These are phyloP conservation scores for Polypedilum vanderplanki DNA, from an alignment of 1,140 invertebrate species.

Conservation along the genomic window DNA sequence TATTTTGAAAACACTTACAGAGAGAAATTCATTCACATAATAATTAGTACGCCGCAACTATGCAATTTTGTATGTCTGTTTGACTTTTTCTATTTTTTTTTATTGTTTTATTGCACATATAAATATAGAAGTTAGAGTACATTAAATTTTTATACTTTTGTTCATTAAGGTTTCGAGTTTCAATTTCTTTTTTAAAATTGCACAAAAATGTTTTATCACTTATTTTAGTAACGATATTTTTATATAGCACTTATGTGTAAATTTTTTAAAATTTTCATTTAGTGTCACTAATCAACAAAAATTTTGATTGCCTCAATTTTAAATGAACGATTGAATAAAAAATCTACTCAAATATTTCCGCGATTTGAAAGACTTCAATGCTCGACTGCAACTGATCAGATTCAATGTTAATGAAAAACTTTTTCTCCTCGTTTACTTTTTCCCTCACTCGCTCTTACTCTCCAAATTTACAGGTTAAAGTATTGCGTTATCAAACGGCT, in stretches of 20 bases:
- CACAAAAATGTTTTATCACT: background rate
- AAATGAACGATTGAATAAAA: background rate
- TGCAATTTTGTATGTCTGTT: background rate
- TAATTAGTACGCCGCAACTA: background rate
- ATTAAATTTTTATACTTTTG: background rate
- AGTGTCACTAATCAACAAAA: background rate
- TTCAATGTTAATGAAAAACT: background rate
- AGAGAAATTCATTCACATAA: constrained; percentile 6
- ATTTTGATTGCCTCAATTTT: background rate
- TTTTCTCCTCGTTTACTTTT: background rate
- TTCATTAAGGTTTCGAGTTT: background rate
- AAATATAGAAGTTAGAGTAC: background rate
- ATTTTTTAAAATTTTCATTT: background rate
- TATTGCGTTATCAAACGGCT: background rate
- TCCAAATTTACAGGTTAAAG: background rate
- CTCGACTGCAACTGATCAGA: constrained; percentile 4
- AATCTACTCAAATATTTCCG: background rate
- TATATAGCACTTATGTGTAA: background rate
- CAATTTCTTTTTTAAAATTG: background rate
- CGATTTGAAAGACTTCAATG: constrained; percentile 21
- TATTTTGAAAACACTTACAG: background rate
- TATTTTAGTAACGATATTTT: background rate
- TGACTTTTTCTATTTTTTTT: background rate
- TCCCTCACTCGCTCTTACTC: background rate
- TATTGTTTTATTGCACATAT: background rate